Evolutionary conservation across 1,140 invertebrate genomes (phyloP), one percentile per base, ranked within the genome.

Genomic region (Drosophila murphyi): DNA sequence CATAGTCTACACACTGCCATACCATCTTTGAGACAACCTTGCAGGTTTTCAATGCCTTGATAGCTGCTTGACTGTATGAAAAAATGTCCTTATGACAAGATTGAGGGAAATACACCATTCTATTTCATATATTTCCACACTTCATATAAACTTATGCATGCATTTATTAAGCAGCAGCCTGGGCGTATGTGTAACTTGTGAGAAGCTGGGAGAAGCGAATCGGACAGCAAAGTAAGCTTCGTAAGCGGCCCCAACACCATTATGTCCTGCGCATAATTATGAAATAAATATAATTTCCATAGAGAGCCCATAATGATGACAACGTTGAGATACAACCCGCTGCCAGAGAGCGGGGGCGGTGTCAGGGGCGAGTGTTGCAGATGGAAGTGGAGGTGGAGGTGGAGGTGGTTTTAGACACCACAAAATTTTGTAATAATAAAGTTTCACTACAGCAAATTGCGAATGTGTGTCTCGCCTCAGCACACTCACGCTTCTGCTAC

Each of bases 251-350:
- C 7, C 31, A 12, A 69, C 56, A 69, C 47, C 28, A 55, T 56
- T 57, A 56, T 70, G 57, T 35, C 52, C 57, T 87, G 76, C 79
- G 76, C 82, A 87, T 88, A 87, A 88, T 87, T 87, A 88, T 87
- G 72, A 82, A 87, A 88, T 88, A 88, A 88, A 87, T 86, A 75
- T 88, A 57, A 88, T 87, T 87, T 88, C 76, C 83, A 73, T 78
- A 68, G 72, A 72, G 78, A 85, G 72, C 69, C 45, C 28, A 55
- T 29, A 43, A 73, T 61, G 64, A 50, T 60, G 70, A 43, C 60
- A 52, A 48, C 43, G 31, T 48, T 20, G 29, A 51, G 45, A 65
- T 37, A 31, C 45, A 56, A 45, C n/a, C 20, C 45, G 56, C 37
- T 12, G 6, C 28, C 3, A 31, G 3, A 1, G 8, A 8, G 35